Evolutionary conservation across 2,113 vertebrate genomes (phyloP), one percentile per base, ranked within the genome.

Genomic region (Proterorhinus semilunaris): DNA sequence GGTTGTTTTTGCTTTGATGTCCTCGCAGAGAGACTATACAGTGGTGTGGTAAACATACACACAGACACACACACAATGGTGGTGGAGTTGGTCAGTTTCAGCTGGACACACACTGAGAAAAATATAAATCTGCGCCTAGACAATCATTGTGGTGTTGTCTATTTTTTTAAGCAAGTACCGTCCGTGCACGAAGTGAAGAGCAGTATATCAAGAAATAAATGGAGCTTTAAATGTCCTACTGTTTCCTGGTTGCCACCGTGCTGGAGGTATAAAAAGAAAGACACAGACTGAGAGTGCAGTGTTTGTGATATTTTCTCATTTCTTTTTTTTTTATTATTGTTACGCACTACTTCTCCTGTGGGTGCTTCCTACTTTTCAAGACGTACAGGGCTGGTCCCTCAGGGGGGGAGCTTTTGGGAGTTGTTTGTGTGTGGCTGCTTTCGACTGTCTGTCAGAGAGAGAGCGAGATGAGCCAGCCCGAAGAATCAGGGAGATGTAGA

Each of bases 291-390:
- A 70, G 48, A 27, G 63, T 68, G 46, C 55, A 50, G 59, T 79
- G 69, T 78, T 75, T 85, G 75, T 74, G 79, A 79, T 85, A 47
- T 75, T 57, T 80, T 84, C 75, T 67, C 75, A 68, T 84, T 78
- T 76, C 63, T 68, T 80, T 62, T 51, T 49, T 61, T 62, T 62
- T 51, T 49, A 57, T 62, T 57, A 74, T 79, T 72, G 72, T 83
- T 84, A 80, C 76, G 79, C 59, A n/a, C 62, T 66, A 53, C 58
- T 74, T 68, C 67, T 83, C 71, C 77, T 76, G 65, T 76, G 72
- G 67, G 59, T 0, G 13, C 42, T 43, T 81, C 54, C 42, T 72
- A 74, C 80, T 79, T 84, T 84, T 86, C 53, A 74, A 74, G 83
- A 82, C 48, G 81, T 70, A 68, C 70, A 66, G 51, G 49, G 48